phyloP scores from a whole-genome alignment of 1,140 invertebrate genomes.

The Plectrocnemia conspersa region DNA sequence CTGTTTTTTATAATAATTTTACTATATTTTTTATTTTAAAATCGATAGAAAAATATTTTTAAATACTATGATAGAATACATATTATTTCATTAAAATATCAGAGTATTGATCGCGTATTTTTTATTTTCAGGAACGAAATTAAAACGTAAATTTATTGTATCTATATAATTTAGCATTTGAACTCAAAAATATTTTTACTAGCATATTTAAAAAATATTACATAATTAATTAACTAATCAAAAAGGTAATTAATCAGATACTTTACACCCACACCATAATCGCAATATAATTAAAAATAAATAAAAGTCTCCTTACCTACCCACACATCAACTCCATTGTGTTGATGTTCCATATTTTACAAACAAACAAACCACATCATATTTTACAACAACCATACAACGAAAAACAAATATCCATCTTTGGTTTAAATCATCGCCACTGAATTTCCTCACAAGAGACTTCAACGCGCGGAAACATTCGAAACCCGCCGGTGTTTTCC shows the following conservation, averaged over 20 bases:
- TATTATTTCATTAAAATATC: no score
- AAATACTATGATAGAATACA: no score
- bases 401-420: not conserved
- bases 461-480: conserved; percentile 28
- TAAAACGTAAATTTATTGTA: no score
- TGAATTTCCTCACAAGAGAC: no score
- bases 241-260: not conserved
- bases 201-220: conserved; percentile 2
- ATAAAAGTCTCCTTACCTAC: conserved; percentile 47
- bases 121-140: no score
- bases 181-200: no score
- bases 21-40: no score
- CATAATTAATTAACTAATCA: not conserved
- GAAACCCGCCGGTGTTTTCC: not conserved
- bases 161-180: no score
- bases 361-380: not conserved
- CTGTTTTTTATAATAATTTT: no score
- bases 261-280: conserved; percentile 1
- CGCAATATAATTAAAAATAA: conserved; percentile 1
- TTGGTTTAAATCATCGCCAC: no score
- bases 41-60: no score
- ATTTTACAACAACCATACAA: not conserved
- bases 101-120: no score
- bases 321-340: conserved; percentile 55
- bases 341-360: conserved; percentile 50